Evolutionary conservation across 1,140 invertebrate genomes (phyloP), one percentile per base, ranked within the genome.

Genomic region (Ooceraea biroi): DNA sequence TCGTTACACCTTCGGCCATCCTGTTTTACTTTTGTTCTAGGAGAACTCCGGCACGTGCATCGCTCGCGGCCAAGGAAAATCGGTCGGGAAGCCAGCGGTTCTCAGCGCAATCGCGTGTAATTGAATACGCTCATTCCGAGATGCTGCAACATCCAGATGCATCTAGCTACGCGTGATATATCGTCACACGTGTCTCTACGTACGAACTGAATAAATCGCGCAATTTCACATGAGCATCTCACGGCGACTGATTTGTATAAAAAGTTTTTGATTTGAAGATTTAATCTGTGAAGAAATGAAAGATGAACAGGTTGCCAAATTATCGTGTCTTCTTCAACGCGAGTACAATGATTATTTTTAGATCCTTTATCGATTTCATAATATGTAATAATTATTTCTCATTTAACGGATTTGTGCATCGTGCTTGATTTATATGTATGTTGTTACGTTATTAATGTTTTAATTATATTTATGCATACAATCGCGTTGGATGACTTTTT

Each of bases 1-100:
- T 63, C 27, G 55, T 36, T 48, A 76, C 36, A 73, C 12, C 44
- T 36, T 74, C 57, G 17, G 41, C 57, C 17, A 61, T 61, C n/a
- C 25, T 46, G 36, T 58, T 73, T 73, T 44, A 76, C 41, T 76
- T 63, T 76, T 63, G n/a, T 63, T 76, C 1, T 41, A 50, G 11
- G 12, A 61, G 41, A 74, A 46, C 12, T 63, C 14, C n/a, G 12
- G 5, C 72, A 61, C 17, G 0, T 46, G 4, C 22, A 58, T n/a
- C 11, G 19, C 14, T 58, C 71, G 55, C 10, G 19, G 14, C 52
- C 52, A 46, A 36, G 19, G 36, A 44, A 44, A 74, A 46, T 60
- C 17, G 30, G 19, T 57, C 30, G 22, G 36, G 11, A 60, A 27
- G 17, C 10, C 71, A 74, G 19, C 3, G 36, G 17, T 48, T 73